Evolutionary conservation across 2,113 vertebrate genomes (phyloP).

Genomic region (Talpa occidentalis): DNA sequence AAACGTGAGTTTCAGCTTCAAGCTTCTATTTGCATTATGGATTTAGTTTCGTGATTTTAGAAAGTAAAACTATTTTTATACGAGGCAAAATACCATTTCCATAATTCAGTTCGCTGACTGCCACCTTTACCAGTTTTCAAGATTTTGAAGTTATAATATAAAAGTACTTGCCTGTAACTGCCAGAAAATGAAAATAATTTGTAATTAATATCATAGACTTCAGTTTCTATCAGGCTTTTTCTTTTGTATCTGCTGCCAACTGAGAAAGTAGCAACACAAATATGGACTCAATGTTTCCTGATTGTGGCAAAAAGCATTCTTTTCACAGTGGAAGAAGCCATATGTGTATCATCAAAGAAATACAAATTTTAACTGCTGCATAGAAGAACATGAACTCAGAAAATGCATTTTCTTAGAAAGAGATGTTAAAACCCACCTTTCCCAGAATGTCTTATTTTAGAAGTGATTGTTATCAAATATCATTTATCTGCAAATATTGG

Average conservation of each 20-base stretch:
- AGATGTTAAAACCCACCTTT: background rate
- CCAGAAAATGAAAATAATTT: background rate
- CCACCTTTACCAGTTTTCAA: constrained; percentile 20
- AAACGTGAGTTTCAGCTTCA: background rate
- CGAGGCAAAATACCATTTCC: background rate
- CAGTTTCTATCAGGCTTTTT: background rate
- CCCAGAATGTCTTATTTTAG: constrained; percentile 69
- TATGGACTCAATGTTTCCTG: background rate
- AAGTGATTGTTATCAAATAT: constrained; percentile 41
- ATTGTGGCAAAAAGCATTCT: background rate
- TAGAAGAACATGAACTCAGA: background rate
- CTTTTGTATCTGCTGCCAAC: background rate
- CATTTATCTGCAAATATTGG: background rate
- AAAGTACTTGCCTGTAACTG: background rate
- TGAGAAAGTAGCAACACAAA: background rate
- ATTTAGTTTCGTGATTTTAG: background rate
- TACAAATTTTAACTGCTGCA: background rate
- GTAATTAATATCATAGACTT: background rate
- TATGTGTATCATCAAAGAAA: background rate
- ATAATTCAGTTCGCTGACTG: background rate
- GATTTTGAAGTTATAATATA: background rate
- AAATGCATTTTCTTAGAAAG: constrained; percentile 46
- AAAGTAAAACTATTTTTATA: constrained; percentile 10
- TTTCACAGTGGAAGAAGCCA: background rate
- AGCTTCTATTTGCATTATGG: background rate